Evolutionary conservation across 2,888 invertebrate genomes (phyloP), one percentile per base, ranked within the genome.

Genomic region (Cryptosula pallasiana): DNA sequence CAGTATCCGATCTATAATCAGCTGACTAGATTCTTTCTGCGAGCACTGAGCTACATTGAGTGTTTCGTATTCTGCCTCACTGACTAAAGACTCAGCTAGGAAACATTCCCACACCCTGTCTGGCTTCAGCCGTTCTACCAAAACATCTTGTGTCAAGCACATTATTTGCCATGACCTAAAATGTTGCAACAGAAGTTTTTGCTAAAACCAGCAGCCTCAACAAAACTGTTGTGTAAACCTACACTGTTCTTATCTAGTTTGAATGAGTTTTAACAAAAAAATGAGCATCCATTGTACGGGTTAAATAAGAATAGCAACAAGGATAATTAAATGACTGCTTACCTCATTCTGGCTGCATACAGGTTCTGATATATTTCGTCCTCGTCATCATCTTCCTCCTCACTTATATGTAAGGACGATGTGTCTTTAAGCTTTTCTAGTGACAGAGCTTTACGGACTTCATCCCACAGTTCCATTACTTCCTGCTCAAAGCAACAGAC

Each of bases 331-430:
- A n/a, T n/a, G 45, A 45, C 45, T 23, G 5, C 27, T 63, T n/a
- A 70, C 45, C 70, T 36, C 70, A 70, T 70, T 25, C 70, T 36
- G 27, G 70, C 55, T 2, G 70, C 70, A 32, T 70, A 70, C 2
- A 70, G 25, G 25, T 70, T 70, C 70, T 70, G 70, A 29, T 70
- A 70, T 25, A 70, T 35, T 2, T 70, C 70, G 25, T 70, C 70
- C n/a, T 69, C 69, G 32, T 32, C 69, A 23, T 36, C 70, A 16
- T 69, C 69, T 3, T 70, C 70, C 25, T 35, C 70, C 25, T 70
- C 70, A n/a, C 63, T 63, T 9, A 63, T 63, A 34, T 63, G 63
- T 9, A 63, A 9, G 25, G 63, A 63, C 27, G 63, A 29, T 32
- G 63, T 63, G 25, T 70, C 70, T n/a, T 25, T 29, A 3, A 70